phyloP scores from a whole-genome alignment of 2,113 vertebrate genomes.

The Vulpes vulpes region DNA sequence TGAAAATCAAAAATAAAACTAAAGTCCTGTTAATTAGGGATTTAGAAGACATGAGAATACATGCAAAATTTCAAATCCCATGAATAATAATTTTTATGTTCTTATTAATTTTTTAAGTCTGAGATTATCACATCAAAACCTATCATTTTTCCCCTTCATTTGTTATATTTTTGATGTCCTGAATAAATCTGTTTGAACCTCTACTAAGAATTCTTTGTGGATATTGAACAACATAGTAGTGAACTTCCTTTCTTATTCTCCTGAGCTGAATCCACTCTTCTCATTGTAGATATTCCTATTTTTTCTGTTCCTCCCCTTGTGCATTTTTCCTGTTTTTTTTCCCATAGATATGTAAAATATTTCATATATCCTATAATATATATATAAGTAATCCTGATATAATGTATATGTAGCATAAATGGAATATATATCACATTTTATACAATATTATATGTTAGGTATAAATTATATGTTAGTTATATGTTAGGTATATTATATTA shows the following conservation, averaged over 20 bases:
- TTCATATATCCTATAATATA: background rate
- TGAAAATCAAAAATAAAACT: background rate
- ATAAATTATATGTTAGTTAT: too few species aligned
- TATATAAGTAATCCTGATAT: background rate
- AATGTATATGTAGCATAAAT: background rate
- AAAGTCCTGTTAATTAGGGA: background rate
- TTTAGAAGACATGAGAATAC: background rate
- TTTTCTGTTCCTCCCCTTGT: background rate
- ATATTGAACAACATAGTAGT: background rate
- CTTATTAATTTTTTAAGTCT: background rate
- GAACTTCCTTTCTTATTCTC: background rate
- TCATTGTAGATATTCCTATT: background rate
- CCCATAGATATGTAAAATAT: background rate
- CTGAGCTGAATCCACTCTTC: background rate
- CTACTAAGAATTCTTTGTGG: background rate
- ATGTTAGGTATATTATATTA: background rate
- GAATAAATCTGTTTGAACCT: background rate
- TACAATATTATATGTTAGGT: background rate
- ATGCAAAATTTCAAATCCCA: background rate
- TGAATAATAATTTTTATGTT: background rate
- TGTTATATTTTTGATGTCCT: background rate
- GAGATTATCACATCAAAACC: background rate
- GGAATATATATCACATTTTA: background rate
- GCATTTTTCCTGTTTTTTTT: background rate
- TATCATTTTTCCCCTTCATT: background rate